Base-by-base conservation (phyloP, 2,797 vertebrate species). In the Acanthurus lineatus region DNA sequence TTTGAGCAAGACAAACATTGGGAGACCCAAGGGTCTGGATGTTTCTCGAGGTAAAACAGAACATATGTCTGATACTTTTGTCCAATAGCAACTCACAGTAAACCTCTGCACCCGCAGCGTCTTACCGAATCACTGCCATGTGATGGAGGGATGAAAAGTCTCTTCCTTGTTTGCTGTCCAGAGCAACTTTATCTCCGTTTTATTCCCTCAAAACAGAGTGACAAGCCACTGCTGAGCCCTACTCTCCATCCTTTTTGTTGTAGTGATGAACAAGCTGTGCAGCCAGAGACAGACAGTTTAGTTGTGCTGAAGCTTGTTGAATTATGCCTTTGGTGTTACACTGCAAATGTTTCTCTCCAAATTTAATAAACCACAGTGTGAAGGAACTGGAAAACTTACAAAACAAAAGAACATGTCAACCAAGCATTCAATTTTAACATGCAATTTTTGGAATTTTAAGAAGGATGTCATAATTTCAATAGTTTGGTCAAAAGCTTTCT, bases 11-110 rank as follows among this genome's bases (percentile, higher is more conserved):
- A 74, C 64, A 69, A 76, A 81, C 64, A 69, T 70, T 20, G 58
- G 52, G 35, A 83, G 58, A 71, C 56, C 22, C 38, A 14, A 52
- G 53, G 66, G 67, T 89, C 72, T 35, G 59, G 68, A 76, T 76
- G 84, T 86, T 70, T 87, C 28, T 74, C 62, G 65, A 86, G 49
- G 35, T 87, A 79, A 91, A 89, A 77, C 81, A 86, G 79, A 87
- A 73, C 83, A 81, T 72, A 45, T 81, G 77, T 75, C 72, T 71
- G 45, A 67, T 81, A 42, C 84, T 76, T 52, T 48, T 75, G 60
- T 81, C 47, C 28, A 71, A 73, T 62, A 65, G 49, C 62, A 81
- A 10, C 28, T 35, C 47, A 42, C 57, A 10, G 49, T 61, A 15
- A 64, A 76, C 35, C 57, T 42, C 40, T 56, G 53, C 63, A 25